Evolutionary conservation across 1,140 invertebrate species (phyloP).

Genomic region (Streblospio benedicti): DNA sequence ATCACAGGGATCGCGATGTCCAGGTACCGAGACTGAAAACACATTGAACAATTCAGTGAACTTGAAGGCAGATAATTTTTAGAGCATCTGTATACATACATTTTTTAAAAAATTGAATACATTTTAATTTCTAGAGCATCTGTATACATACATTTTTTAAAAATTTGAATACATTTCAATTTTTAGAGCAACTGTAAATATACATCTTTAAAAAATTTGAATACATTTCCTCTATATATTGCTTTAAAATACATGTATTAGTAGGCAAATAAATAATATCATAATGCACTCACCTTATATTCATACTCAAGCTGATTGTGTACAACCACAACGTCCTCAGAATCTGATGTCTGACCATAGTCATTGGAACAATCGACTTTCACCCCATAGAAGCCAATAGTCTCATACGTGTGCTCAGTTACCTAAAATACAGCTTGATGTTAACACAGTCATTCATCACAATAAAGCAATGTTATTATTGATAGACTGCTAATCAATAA

Average conservation of each 20-base stretch:
- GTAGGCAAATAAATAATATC: not conserved
- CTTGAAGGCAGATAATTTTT: no score
- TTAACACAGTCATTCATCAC: not conserved
- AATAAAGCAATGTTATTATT: not conserved
- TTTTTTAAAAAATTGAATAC: no score
- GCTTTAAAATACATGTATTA: not conserved
- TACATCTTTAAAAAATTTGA: no score
- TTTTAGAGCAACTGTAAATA: no score
- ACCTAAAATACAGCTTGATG: not conserved
- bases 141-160: no score
- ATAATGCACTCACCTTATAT: not conserved
- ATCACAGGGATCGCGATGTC: constrained; percentile 1
- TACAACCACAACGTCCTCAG: not conserved
- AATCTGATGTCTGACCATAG: not conserved
- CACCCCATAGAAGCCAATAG: constrained; percentile 11
- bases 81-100: no score
- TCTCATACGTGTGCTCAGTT: not conserved
- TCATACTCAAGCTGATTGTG: not conserved
- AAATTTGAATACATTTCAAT: no score
- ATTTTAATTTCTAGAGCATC: no score
- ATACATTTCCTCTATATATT: no score
- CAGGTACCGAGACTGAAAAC: not conserved
- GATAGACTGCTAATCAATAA: no score
- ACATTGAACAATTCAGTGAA: no score
- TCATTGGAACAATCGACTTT: not conserved